Evolutionary conservation across 92 coral and sea anemone species (phyloP).

Genomic region (Bergia sp.): DNA sequence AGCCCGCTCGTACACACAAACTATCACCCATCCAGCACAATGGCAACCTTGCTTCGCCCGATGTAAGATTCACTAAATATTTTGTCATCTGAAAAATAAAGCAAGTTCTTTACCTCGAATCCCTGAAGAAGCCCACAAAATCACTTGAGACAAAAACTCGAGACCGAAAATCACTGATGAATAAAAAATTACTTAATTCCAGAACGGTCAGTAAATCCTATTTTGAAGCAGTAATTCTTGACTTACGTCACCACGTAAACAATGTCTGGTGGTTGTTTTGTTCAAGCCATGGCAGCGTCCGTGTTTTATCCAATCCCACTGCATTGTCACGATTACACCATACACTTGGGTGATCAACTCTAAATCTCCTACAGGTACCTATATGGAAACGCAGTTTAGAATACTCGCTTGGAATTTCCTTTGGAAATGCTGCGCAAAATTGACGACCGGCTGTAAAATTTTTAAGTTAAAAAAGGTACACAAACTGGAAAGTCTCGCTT

Average conservation of each 20-base stretch:
- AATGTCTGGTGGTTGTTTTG: conserved; percentile 46
- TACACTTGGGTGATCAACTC: conserved; percentile 37
- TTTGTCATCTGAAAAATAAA: not conserved
- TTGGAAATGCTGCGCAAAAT: not conserved
- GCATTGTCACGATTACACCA: conserved; percentile 24
- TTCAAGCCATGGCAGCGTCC: not conserved
- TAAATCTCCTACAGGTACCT: conserved; percentile 17
- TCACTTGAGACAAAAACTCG: conserved; percentile 38
- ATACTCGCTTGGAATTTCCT: not conserved
- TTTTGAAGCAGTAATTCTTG: conserved; percentile 39
- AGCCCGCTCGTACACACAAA: not conserved
- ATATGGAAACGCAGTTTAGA: not conserved
- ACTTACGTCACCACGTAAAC: conserved; percentile 43
- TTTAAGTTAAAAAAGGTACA: not conserved
- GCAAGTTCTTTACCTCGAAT: conserved; percentile 43
- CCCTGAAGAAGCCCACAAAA: conserved; percentile 50
- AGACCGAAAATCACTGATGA: conserved; percentile 37
- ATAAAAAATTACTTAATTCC: conserved; percentile 49
- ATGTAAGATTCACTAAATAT: not conserved
- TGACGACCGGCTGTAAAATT: not conserved
- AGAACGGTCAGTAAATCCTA: conserved; percentile 46
- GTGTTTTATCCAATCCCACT: conserved; percentile 10
- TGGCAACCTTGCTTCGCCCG: not conserved
- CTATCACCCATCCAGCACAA: conserved; percentile 11
- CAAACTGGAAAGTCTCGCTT: not conserved